Conservation (phyloP, 2,888 invertebrate genomes). For the Drosophila pegasa region DNA sequence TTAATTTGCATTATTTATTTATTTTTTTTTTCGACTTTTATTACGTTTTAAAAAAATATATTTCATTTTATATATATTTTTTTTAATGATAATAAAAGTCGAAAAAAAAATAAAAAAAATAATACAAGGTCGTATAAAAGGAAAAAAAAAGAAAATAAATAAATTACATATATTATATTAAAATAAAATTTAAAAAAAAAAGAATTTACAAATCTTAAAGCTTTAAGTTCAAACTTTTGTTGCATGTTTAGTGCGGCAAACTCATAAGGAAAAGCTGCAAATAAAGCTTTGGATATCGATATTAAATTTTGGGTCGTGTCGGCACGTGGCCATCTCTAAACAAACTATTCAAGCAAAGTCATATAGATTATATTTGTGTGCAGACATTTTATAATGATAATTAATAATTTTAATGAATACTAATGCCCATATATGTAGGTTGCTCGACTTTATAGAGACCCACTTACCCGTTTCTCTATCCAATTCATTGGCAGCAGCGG, state of each 20-base stretch:
- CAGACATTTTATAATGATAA: conserved; percentile 7
- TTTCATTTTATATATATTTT: no score
- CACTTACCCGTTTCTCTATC: conserved; percentile 43
- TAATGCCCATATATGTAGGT: conserved; percentile 12
- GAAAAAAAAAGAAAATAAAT: no score
- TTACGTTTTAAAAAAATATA: no score
- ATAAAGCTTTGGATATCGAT: neutral
- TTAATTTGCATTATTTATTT: no score
- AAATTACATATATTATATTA: no score
- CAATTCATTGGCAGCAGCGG: conserved; percentile 11
- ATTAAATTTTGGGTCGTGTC: conserved; percentile 3
- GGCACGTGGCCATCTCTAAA: conserved; percentile 15
- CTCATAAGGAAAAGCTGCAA: neutral
- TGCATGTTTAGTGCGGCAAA: neutral
- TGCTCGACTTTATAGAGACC: conserved; percentile 1
- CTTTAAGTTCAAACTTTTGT: neutral
- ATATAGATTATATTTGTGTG: conserved; percentile 12
- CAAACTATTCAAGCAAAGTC: conserved; percentile 11
- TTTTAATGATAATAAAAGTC: no score
- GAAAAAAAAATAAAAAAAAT: no score
- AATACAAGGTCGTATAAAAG: no score
- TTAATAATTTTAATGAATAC: conserved; percentile 16
- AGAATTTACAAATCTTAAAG: no score
- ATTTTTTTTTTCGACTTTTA: no score
- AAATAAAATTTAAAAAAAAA: no score